A percentile compares a stretch with the other conserved stretches of the same genome.
These are phyloP conservation scores for Drosophila recens DNA, from an alignment of 2,888 invertebrate genomes.

Conservation along the genomic window DNA sequence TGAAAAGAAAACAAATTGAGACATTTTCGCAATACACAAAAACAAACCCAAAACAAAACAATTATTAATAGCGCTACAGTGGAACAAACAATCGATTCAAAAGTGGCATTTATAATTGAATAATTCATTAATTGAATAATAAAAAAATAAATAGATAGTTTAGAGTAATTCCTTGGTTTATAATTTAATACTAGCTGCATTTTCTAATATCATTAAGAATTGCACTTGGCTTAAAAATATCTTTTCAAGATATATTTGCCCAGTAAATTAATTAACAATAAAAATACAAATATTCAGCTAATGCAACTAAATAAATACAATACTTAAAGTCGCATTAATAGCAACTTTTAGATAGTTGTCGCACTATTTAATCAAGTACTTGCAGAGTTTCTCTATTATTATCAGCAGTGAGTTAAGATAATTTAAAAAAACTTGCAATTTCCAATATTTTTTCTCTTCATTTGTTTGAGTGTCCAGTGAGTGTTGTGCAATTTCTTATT, in stretches of 20 bases:
- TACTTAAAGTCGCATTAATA: no score
- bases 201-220: no score
- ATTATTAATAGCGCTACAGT: conserved; percentile 7
- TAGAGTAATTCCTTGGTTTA: not conserved
- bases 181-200: not conserved
- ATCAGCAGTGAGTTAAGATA: not conserved
- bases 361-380: no score
- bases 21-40: conserved; percentile 25
- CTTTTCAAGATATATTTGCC: not conserved
- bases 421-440: not conserved
- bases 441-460: no score
- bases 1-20: conserved; percentile 29
- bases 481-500: not conserved
- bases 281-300: no score
- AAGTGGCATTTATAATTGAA: not conserved
- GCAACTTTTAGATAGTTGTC: no score
- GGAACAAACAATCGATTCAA: not conserved
- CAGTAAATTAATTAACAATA: not conserved
- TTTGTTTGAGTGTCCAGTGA: no score
- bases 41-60: conserved; percentile 16
- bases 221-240: no score
- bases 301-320: no score
- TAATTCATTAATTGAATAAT: not conserved
- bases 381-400: not conserved
- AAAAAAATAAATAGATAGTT: not conserved